Conservation (phyloP, 1,140 invertebrate genomes). For the Papilio dardanus region DNA sequence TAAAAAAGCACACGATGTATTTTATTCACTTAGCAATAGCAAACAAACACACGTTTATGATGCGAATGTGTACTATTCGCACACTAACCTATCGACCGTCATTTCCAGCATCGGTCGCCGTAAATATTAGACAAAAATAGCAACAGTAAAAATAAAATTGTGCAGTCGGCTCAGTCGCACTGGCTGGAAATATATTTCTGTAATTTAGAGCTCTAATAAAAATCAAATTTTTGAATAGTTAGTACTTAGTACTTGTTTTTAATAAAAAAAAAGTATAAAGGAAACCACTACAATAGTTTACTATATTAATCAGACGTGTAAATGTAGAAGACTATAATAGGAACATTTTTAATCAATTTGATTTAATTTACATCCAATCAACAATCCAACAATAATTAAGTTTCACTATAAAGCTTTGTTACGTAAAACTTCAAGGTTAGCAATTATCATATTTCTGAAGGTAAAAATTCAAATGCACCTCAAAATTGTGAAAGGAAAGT, state of each 20-base stretch:
- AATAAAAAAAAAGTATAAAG: no score
- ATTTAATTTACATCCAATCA: no score
- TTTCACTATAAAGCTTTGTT: no score
- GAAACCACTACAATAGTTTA: no score
- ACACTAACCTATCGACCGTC: neutral
- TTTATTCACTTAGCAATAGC: neutral
- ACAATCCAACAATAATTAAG: no score
- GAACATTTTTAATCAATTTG: no score
- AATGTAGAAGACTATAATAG: no score
- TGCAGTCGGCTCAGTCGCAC: neutral
- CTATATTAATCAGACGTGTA: no score
- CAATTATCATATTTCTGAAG: neutral
- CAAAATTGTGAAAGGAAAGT: neutral
- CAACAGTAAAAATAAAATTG: slow-evolving; percentile 6
- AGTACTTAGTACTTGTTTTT: neutral
- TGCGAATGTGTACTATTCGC: neutral
- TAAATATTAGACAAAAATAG: slow-evolving; percentile 16
- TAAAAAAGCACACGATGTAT: no score
- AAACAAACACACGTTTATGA: neutral
- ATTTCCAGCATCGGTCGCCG: neutral
- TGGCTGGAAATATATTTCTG: neutral
- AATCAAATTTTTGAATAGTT: no score
- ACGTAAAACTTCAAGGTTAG: no score
- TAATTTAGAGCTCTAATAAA: neutral
- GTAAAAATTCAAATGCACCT: neutral